Base-by-base conservation (phyloP, 2,113 vertebrate genomes). In the Corvus moneduloides region DNA sequence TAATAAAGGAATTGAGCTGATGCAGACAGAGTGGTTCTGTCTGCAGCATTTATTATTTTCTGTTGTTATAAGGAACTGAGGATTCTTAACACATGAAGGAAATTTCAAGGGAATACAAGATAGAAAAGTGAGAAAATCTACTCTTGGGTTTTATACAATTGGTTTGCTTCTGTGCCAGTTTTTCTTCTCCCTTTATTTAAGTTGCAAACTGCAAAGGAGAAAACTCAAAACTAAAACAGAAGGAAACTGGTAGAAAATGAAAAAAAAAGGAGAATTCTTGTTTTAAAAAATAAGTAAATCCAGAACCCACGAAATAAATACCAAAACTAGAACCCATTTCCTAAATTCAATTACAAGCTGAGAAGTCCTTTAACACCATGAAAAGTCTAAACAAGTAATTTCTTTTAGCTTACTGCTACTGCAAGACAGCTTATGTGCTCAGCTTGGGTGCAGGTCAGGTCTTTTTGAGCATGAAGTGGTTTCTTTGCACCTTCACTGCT, bases 1-100 rank as follows among this genome's bases (percentile, higher is more conserved):
- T 39, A 92, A 51, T 77, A 84, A 71, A 86, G 78, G 72, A 92
- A 84, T 2, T 81, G 94, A 94, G 92, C 80, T 94, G 86, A 97
- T 96, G 86, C 76, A 92, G 72, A 88, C 27, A 81, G 94, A 96
- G 86, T 59, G 73, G 63, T 55, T 93, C 92, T 93, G 88, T 96
- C 88, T 90, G 75, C 59, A 74, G 72, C 55, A 77, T 63, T 95
- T 93, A 93, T 48, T 80, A 84, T 86, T 86, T 71, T 77, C 72
- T 69, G 26, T 58, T 62, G 32, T 66, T 80, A 71, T 16, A 78
- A 89, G 59, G 43, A 94, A 80, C n/a, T 33, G 32, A 84, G 43
- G n/a, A 69, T 74, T 88, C 51, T 80, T 58, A 88, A 77, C 33
- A 69, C 7, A 51, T 20, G 43, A 80, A 80, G 43, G 35, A 28